phyloP scores from a whole-genome alignment of 2,113 vertebrate species.

The Holacanthus passer region DNA sequence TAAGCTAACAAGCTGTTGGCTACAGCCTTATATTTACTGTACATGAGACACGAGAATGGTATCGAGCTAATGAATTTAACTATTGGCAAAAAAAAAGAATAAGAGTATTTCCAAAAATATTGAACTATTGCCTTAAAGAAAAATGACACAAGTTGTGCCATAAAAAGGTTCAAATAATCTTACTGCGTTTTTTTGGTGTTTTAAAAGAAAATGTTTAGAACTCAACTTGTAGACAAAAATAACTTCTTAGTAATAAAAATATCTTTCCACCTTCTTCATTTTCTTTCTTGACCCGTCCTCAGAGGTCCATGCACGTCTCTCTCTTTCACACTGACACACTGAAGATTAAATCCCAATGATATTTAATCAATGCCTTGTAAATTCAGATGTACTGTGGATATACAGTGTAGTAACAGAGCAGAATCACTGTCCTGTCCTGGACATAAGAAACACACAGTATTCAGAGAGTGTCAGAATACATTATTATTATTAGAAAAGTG shows the following conservation, averaged over 20 bases:
- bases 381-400: constrained; percentile 24
- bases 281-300: neutral
- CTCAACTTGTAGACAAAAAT: neutral
- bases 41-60: no score
- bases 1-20: no score
- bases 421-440: constrained; percentile 17
- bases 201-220: neutral
- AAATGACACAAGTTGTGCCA: no score
- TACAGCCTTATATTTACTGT: no score
- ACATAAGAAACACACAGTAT: constrained; percentile 32
- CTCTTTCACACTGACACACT: constrained; percentile 22
- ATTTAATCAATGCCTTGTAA: constrained; percentile 67
- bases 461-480: constrained; percentile 56
- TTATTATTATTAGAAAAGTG: constrained; percentile 45
- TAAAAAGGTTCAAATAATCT: no score
- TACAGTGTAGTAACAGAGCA: constrained; percentile 27
- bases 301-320: neutral
- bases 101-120: no score
- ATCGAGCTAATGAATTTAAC: no score
- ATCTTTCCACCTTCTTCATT: neutral
- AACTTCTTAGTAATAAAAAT: no score
- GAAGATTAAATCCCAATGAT: constrained; percentile 4
- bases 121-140: no score
- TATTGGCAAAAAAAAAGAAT: no score
- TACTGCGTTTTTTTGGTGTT: no score